A percentile compares a stretch with the other conserved stretches of the same genome.
phyloP scores from a whole-genome alignment of 64 coral and sea anemone genomes.

The Acropora yongei region DNA sequence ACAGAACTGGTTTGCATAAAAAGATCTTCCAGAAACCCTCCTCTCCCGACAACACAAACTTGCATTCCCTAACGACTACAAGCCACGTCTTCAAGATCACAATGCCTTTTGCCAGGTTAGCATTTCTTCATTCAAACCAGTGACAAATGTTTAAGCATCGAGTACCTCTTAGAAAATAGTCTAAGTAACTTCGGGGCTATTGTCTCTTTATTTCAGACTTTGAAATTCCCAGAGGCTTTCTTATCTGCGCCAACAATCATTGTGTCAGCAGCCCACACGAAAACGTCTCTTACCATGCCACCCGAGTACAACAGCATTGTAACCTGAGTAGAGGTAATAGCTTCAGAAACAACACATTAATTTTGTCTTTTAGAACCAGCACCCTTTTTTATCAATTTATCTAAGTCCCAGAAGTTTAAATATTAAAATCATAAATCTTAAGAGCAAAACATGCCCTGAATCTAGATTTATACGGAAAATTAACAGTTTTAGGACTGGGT shows the following conservation, averaged over 20 bases:
- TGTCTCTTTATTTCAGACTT: not conserved
- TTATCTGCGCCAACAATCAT: too few relatives aligned
- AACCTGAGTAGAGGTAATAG: not conserved
- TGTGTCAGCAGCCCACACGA: not conserved
- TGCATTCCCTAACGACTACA: not conserved
- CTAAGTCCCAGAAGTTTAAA: too few relatives aligned
- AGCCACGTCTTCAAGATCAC: not conserved
- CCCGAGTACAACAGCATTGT: constrained; percentile 18
- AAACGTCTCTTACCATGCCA: too few relatives aligned
- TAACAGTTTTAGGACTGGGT: too few relatives aligned
- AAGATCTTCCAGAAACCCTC: not conserved
- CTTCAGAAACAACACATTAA: not conserved
- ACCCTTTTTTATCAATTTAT: too few relatives aligned
- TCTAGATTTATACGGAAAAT: too few relatives aligned
- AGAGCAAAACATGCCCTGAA: too few relatives aligned
- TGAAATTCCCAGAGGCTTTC: not conserved
- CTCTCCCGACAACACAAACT: not conserved
- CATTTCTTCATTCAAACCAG: not conserved
- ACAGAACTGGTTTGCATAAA: constrained; percentile 20
- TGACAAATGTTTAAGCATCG: not conserved
- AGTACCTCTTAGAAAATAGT: too few relatives aligned
- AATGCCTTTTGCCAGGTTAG: constrained; percentile 14
- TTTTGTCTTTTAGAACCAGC: too few relatives aligned
- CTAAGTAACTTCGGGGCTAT: not conserved
- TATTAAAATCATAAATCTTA: too few relatives aligned